Conservation (phyloP, 2,888 invertebrate species). For the Hypena proboscidalis region DNA sequence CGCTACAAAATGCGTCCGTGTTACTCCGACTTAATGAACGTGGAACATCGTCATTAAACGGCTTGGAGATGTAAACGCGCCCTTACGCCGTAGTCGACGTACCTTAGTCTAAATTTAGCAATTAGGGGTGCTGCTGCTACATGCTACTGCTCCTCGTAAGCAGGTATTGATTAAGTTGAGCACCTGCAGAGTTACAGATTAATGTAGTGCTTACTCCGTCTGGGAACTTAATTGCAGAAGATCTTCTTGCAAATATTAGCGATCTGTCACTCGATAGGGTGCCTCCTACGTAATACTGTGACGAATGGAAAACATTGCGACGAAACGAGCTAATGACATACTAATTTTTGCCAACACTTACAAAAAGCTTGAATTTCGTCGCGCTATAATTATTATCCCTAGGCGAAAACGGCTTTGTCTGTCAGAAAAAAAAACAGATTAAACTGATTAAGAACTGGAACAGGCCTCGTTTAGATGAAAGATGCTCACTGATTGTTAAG, state of each 20-base stretch:
- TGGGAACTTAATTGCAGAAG: conserved; percentile 28
- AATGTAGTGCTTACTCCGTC: conserved; percentile 36
- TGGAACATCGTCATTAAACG: conserved; percentile 77
- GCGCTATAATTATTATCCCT: too few species aligned
- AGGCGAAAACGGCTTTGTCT: too few species aligned
- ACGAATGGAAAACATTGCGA: too few species aligned
- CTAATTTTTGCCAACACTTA: too few species aligned
- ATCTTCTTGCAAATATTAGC: conserved; percentile 18
- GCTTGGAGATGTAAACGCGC: conserved; percentile 61
- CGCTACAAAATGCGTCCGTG: conserved; percentile 68
- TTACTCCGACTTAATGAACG: conserved; percentile 75
- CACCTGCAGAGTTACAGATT: conserved; percentile 42
- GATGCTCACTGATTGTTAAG: too few species aligned
- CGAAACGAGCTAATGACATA: too few species aligned
- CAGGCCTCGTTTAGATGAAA: too few species aligned
- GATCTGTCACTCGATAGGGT: conserved; percentile 9
- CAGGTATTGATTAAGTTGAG: conserved; percentile 59
- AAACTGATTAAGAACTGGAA: too few species aligned
- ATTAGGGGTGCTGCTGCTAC: conserved; percentile 62
- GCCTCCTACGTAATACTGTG: background rate
- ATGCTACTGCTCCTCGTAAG: conserved; percentile 13
- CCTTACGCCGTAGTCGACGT: conserved; percentile 40
- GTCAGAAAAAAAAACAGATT: too few species aligned
- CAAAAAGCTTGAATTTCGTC: too few species aligned
- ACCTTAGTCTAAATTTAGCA: conserved; percentile 66